Base-by-base conservation (phyloP, 1,140 invertebrate species). In the Phocides pigmalion region DNA sequence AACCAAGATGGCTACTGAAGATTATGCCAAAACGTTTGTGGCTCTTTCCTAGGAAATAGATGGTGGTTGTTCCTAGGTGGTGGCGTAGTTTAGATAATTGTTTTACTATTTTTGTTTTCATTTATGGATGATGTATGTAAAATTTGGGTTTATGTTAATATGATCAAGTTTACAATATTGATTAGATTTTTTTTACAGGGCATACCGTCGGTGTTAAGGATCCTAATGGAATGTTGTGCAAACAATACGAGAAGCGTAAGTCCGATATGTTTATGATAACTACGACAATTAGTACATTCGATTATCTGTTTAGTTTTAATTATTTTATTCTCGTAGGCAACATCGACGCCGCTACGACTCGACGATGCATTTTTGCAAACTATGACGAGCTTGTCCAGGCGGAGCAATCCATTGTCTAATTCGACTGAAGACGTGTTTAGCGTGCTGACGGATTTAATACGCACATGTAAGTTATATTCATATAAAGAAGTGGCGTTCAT, bases 131-230 rank as follows among this genome's bases (percentile, higher is more conserved):
- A n/a, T n/a, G n/a, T n/a, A n/a, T n/a, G n/a, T n/a, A n/a, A n/a
- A n/a, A n/a, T n/a, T n/a, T n/a, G n/a, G n/a, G n/a, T n/a, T n/a
- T n/a, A n/a, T n/a, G n/a, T n/a, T n/a, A n/a, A n/a, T n/a, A n/a
- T n/a, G n/a, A n/a, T n/a, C n/a, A n/a, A n/a, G n/a, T n/a, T n/a
- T n/a, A n/a, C n/a, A n/a, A n/a, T n/a, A n/a, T n/a, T n/a, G n/a
- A n/a, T n/a, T n/a, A n/a, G n/a, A n/a, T n/a, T 28, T 6, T 8
- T 72, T 54, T 47, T 47, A 14, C 46, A 47, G 46, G 20, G 22
- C 3, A 15, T 49, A 3, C 22, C 46, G 8, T 28, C 20, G 5
- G n/a, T 49, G 3, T 28, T 49, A 8, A 49, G 9, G 19, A 25
- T 49, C 6, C 5, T 49, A 1, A 6, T 49, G 20, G 20, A 49